Evolutionary conservation across 30 jellyfish, hydroid and myxozoan species (phyloP).

Genomic region (Turritopsis dohrnii): DNA sequence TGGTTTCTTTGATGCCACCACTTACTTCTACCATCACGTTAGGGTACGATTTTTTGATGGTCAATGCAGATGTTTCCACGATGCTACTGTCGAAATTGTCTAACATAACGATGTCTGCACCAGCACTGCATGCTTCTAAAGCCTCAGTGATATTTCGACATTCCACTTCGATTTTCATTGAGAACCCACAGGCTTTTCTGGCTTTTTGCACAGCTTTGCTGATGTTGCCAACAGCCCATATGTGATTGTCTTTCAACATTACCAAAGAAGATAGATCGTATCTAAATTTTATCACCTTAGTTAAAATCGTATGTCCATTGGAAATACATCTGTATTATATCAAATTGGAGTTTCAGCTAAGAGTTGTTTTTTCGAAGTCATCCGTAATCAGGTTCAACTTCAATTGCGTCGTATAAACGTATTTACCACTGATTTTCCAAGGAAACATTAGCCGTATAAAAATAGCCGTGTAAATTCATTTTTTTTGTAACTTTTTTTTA

Average conservation of each 20-base stretch:
- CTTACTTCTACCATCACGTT: constrained; percentile 57
- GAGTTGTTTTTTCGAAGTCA: too few relatives aligned
- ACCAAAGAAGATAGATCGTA: constrained; percentile 68
- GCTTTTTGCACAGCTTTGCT: constrained; percentile 63
- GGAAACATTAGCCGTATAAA: too few relatives aligned
- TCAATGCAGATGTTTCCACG: constrained; percentile 46
- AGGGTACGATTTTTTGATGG: constrained; percentile 38
- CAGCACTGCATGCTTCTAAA: constrained; percentile 53
- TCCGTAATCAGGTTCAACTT: too few relatives aligned
- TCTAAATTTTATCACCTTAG: neutral
- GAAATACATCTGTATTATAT: too few relatives aligned
- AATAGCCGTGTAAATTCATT: too few relatives aligned
- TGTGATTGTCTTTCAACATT: constrained; percentile 80
- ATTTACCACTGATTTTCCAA: too few relatives aligned
- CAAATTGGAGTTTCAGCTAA: too few relatives aligned
- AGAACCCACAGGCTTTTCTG: constrained; percentile 68
- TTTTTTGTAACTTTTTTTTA: too few relatives aligned
- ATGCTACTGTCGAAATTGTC: constrained; percentile 60
- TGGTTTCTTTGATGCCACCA: constrained; percentile 59
- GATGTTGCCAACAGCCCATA: constrained; percentile 74
- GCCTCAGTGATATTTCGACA: constrained; percentile 72
- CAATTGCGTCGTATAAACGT: too few relatives aligned
- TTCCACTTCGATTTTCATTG: constrained; percentile 78
- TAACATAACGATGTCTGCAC: constrained; percentile 81
- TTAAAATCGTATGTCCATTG: too few relatives aligned